Percentiles rank a stretch among this genome's conserved stretches.
Evolutionary conservation across 2,797 vertebrate species (phyloP).

Genomic region (Phalloptychus januarius): DNA sequence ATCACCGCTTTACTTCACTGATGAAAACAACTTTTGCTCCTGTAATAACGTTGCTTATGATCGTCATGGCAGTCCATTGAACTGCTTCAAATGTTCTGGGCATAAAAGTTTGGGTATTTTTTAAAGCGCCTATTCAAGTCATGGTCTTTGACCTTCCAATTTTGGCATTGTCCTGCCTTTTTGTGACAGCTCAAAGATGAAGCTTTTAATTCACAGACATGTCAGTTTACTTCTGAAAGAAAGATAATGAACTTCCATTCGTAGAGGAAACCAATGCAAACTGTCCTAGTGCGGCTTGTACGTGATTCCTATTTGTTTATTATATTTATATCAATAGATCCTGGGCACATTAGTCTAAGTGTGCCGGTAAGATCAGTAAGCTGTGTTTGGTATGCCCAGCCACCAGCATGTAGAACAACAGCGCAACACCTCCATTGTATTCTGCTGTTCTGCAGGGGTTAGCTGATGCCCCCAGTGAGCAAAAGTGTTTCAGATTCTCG

Average conservation of each 20-base stretch:
- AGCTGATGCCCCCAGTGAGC: constrained; percentile 60
- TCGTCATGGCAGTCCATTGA: background rate
- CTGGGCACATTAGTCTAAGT: constrained; percentile 4
- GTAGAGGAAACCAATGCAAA: constrained; percentile 49
- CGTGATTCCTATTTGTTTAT: constrained; percentile 51
- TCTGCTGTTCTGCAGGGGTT: constrained; percentile 65
- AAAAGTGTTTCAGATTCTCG: constrained; percentile 72
- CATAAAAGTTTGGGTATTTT: constrained; percentile 30
- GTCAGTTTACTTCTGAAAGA: constrained; percentile 59
- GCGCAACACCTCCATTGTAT: constrained; percentile 71
- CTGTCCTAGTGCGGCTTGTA: constrained; percentile 55
- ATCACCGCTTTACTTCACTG: background rate
- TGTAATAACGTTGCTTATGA: background rate
- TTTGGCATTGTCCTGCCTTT: constrained; percentile 46
- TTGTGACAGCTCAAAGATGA: constrained; percentile 50
- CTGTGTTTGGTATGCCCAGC: constrained; percentile 69
- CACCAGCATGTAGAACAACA: constrained; percentile 68
- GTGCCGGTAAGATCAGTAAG: constrained; percentile 40
- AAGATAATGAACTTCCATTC: constrained; percentile 58
- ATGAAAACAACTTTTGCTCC: background rate
- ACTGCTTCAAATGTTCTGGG: background rate
- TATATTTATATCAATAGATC: constrained; percentile 63
- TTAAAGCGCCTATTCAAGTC: constrained; percentile 14
- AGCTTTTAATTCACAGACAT: constrained; percentile 55
- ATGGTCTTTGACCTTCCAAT: constrained; percentile 38